Base-by-base conservation (phyloP, 1,140 invertebrate species). In the Papilio helenus region DNA sequence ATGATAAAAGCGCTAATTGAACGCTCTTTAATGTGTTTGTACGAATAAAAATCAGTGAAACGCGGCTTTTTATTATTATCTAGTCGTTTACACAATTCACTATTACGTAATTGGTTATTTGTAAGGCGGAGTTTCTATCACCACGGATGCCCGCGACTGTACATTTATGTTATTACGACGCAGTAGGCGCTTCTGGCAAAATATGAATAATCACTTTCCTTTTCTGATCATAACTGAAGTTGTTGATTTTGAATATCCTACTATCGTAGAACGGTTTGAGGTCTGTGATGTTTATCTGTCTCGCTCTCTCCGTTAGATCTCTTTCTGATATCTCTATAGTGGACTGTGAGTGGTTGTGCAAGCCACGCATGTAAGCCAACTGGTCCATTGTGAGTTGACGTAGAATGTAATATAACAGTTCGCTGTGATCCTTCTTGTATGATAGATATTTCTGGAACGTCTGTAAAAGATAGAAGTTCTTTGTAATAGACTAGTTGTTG, bases 361-460 rank as follows among this genome's bases (percentile, higher is more conserved):
- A 95, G 79, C 97, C 97, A 79, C 97, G 96, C 90, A 99, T 96
- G 89, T 98, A 99, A 1, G 97, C 96, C 72, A 99, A 95, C 89
- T 99, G 98, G 90, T 99, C 99, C 84, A 98, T 96, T 0, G 98
- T 97, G 79, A 99, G 95, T 92, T 99, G 98, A 58, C 99, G 97
- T 12, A 99, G 95, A 81, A 99, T 97, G 93, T 99, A 99, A 88
- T 99, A 98, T 0, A 99, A 94, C 16, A 99, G 95, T 90, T 99
- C 99, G 86, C 98, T 98, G 95, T 99, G 98, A 93, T 99, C 99
- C 88, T 98, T 97, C 87, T 99, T 98, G 95, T 98, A 99, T 3
- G 98, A 96, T 18, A 99, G 95, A 93, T 99, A 99, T 85, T 98
- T 97, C 83, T 97, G 97, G 96, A 99, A 99, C 85, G 97, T 97